Conservation (phyloP, 2,113 vertebrate species). For the Phainopepla nitens region DNA sequence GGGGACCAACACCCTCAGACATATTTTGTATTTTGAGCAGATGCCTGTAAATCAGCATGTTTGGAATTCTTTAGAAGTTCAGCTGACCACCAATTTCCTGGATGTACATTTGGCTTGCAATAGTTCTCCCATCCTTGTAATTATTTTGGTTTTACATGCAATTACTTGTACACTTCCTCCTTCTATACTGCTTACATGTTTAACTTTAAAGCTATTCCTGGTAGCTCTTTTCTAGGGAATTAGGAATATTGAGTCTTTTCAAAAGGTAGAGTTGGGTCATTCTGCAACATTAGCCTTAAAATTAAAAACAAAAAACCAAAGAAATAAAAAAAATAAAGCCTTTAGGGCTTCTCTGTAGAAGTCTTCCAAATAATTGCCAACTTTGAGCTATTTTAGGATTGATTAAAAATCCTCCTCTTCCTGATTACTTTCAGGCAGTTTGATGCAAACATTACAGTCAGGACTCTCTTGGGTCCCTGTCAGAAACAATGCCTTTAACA, state of each 20-base stretch:
- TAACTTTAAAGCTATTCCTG: neutral
- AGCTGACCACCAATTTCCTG: conserved; percentile 1
- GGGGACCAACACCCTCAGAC: neutral
- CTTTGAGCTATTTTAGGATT: neutral
- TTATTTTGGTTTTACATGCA: conserved; percentile 1
- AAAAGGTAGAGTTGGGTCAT: neutral
- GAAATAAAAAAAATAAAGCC: neutral
- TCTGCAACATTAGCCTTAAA: neutral
- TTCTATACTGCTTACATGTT: neutral
- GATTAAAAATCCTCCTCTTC: neutral
- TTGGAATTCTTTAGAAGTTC: conserved; percentile 7
- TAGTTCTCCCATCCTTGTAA: neutral
- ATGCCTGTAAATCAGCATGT: conserved; percentile 1
- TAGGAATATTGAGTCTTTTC: neutral
- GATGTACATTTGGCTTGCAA: neutral
- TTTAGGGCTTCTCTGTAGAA: neutral
- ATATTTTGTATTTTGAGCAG: neutral
- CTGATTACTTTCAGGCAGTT: neutral
- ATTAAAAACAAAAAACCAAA: neutral
- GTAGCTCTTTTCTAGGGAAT: neutral
- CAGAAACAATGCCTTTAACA: neutral
- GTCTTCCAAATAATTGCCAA: neutral
- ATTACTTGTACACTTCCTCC: neutral
- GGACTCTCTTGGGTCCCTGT: neutral
- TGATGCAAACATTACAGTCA: neutral